phyloP scores from a whole-genome alignment of 2,888 invertebrate genomes.

The Drosophila colorata region DNA sequence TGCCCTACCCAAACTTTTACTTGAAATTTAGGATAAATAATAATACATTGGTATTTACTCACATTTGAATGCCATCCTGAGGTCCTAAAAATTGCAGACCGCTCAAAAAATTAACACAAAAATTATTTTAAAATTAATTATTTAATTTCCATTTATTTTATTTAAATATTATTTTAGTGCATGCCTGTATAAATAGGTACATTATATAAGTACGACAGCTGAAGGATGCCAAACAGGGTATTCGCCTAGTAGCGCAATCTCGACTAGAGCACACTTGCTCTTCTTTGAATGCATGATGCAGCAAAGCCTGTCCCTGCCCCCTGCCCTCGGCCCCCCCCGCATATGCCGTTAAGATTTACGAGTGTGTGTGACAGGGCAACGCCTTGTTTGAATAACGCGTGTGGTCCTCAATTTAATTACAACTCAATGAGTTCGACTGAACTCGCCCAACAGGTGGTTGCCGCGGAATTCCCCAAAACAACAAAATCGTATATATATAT shows the following conservation, averaged over 20 bases:
- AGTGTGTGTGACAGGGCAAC: conserved; percentile 56
- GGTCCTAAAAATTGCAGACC: too few species aligned
- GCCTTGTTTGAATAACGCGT: conserved; percentile 52
- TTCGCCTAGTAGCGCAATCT: background rate
- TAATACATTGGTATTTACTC: too few species aligned
- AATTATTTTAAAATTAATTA: too few species aligned
- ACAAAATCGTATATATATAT: background rate
- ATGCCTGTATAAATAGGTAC: too few species aligned
- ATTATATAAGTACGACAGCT: too few species aligned
- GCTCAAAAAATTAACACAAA: too few species aligned
- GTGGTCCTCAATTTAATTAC: conserved; percentile 73
- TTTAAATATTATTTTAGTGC: too few species aligned
- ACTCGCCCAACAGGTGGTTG: conserved; percentile 72
- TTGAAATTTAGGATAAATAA: too few species aligned
- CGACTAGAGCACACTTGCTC: background rate
- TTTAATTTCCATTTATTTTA: too few species aligned
- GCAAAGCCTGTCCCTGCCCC: conserved; percentile 18
- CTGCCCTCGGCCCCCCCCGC: background rate
- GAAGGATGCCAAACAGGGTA: background rate
- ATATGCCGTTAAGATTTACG: conserved; percentile 69
- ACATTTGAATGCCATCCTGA: too few species aligned
- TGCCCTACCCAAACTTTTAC: too few species aligned
- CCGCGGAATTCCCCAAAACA: conserved; percentile 27
- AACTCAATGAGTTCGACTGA: conserved; percentile 76
- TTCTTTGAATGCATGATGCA: conserved; percentile 44